Percentiles rank a stretch among this genome's conserved stretches.
phyloP scores from a whole-genome alignment of 2,113 vertebrate species.

The Turnix velox region DNA sequence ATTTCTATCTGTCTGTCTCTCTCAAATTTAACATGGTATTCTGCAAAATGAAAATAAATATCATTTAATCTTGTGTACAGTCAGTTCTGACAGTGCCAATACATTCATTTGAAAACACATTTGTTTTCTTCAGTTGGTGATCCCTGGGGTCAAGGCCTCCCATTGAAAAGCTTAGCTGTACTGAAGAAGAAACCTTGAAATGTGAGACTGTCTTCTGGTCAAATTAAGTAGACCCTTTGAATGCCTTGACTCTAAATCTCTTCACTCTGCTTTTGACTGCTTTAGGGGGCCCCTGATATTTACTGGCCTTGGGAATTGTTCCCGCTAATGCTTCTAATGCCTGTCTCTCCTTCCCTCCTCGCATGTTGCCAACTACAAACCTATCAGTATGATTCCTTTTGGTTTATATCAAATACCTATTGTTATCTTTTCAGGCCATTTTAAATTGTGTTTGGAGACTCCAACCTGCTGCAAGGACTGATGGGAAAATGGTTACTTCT shows the following conservation, averaged over 20 bases:
- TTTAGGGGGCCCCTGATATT: conserved; percentile 41
- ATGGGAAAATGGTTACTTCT: background rate
- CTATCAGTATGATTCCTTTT: background rate
- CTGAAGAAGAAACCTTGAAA: conserved; percentile 63
- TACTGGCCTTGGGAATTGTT: conserved; percentile 41
- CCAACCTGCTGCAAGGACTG: background rate
- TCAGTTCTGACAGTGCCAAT: conserved; percentile 53
- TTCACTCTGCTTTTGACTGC: conserved; percentile 36
- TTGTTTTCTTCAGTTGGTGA: conserved; percentile 52
- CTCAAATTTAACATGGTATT: conserved; percentile 34
- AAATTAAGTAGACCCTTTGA: conserved; percentile 48
- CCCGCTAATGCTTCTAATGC: conserved; percentile 11
- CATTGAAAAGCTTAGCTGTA: conserved; percentile 58
- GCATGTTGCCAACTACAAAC: background rate
- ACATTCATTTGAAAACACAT: conserved; percentile 47
- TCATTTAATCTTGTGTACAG: conserved; percentile 44
- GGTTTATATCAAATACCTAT: background rate
- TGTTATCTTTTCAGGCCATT: background rate
- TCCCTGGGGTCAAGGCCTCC: conserved; percentile 55
- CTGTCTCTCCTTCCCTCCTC: background rate
- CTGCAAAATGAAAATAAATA: conserved; percentile 56
- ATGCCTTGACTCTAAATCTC: conserved; percentile 62
- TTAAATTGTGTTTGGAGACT: background rate
- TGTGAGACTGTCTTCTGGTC: conserved; percentile 56
- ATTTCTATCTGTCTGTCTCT: background rate